These are phyloP conservation scores for Phaedon cochleariae DNA, from an alignment of 2,888 invertebrate genomes.

Conservation along the genomic window DNA sequence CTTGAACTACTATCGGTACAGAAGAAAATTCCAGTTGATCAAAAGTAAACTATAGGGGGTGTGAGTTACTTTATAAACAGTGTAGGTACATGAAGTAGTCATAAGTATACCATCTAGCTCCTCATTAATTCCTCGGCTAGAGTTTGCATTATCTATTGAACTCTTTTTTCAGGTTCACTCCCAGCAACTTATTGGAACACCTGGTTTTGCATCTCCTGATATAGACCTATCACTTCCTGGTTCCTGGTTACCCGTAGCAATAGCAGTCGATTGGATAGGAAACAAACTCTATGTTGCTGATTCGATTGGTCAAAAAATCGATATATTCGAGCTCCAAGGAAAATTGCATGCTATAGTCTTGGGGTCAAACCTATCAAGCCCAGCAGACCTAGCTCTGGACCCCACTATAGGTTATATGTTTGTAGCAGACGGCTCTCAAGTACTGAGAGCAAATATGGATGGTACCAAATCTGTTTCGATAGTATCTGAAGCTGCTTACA, in stretches of 20 bases:
- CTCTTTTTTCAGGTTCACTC: constrained; percentile 67
- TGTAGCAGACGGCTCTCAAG: constrained; percentile 84
- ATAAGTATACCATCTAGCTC: too few relatives aligned
- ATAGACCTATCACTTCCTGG: constrained; percentile 80
- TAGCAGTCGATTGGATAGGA: constrained; percentile 97
- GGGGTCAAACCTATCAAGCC: constrained; percentile 89
- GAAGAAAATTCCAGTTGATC: too few relatives aligned
- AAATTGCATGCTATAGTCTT: constrained; percentile 90
- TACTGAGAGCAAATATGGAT: constrained; percentile 92
- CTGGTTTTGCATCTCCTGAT: constrained; percentile 64
- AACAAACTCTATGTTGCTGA: constrained; percentile 96
- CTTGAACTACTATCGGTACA: too few relatives aligned
- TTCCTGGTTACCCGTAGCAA: constrained; percentile 87
- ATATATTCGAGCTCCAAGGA: constrained; percentile 89
- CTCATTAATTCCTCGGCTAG: too few relatives aligned
- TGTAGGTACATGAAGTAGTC: too few relatives aligned
- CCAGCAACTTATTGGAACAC: constrained; percentile 64
- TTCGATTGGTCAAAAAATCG: constrained; percentile 90
- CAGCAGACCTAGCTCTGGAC: constrained; percentile 92
- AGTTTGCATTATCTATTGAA: not conserved
- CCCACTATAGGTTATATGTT: constrained; percentile 90
- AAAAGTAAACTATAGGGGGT: too few relatives aligned
- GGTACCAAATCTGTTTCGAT: constrained; percentile 85
- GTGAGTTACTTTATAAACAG: too few relatives aligned
- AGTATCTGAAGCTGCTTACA: constrained; percentile 91